These are phyloP conservation scores for Pecten maximus DNA, from an alignment of 2,888 invertebrate species.

Conservation along the genomic window DNA sequence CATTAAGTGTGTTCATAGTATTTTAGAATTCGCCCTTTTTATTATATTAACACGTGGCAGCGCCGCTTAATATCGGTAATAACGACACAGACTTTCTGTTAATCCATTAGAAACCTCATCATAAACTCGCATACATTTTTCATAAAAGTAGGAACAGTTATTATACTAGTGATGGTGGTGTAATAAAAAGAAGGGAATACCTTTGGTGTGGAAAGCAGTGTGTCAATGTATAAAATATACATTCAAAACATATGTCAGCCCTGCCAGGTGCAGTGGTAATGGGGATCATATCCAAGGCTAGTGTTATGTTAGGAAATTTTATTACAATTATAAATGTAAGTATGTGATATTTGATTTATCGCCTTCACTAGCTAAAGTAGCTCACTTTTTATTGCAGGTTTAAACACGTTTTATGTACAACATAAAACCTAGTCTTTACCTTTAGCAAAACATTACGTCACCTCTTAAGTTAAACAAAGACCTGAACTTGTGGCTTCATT, in stretches of 20 bases:
- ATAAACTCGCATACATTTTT: background rate
- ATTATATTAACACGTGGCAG: background rate
- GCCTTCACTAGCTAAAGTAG: background rate
- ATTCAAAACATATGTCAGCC: background rate
- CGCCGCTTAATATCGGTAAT: background rate
- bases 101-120: background rate
- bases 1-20: too few species aligned
- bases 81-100: background rate
- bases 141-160: background rate
- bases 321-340: background rate
- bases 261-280: background rate
- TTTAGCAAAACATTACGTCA: too few species aligned
- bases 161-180: background rate
- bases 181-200: background rate
- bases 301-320: background rate
- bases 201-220: background rate
- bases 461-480: too few species aligned
- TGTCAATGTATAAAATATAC: conserved; percentile 13
- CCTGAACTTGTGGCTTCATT: too few species aligned
- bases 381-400: background rate
- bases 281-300: background rate
- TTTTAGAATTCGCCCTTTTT: background rate
- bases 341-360: background rate
- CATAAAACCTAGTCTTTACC: too few species aligned
- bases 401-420: background rate